Evolutionary conservation across 2,888 invertebrate species (phyloP).

Genomic region (Brenthis hecate): DNA sequence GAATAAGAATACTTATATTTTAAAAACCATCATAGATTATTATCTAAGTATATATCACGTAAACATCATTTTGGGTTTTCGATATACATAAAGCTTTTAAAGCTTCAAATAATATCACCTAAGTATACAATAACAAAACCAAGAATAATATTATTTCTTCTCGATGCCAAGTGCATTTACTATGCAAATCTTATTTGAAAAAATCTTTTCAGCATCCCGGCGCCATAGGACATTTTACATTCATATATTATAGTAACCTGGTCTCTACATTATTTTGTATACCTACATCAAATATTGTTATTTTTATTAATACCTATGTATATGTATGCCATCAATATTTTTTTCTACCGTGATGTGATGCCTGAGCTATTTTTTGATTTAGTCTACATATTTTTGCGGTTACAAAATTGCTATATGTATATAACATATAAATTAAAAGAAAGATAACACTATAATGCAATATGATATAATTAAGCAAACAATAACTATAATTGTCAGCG

Average conservation of each 20-base stretch:
- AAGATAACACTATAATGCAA: background rate
- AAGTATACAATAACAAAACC: background rate
- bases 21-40: background rate
- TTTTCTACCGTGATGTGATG: background rate
- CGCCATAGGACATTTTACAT: constrained; percentile 37
- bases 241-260: background rate
- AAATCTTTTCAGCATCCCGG: constrained; percentile 36
- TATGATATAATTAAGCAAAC: no score
- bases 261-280: no score
- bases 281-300: no score
- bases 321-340: no score
- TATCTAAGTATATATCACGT: no score
- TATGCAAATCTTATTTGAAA: constrained; percentile 21
- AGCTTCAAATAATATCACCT: background rate
- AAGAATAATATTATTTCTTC: background rate
- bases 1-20: background rate
- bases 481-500: no score
- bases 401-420: no score
- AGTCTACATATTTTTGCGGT: no score
- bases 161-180: constrained; percentile 24
- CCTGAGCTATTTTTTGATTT: no score
- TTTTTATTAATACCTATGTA: no score
- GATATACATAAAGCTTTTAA: background rate
- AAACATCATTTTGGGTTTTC: background rate
- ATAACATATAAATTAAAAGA: background rate